Base-by-base conservation (phyloP, 1,140 invertebrate genomes). In the Heliconius eleuchia region DNA sequence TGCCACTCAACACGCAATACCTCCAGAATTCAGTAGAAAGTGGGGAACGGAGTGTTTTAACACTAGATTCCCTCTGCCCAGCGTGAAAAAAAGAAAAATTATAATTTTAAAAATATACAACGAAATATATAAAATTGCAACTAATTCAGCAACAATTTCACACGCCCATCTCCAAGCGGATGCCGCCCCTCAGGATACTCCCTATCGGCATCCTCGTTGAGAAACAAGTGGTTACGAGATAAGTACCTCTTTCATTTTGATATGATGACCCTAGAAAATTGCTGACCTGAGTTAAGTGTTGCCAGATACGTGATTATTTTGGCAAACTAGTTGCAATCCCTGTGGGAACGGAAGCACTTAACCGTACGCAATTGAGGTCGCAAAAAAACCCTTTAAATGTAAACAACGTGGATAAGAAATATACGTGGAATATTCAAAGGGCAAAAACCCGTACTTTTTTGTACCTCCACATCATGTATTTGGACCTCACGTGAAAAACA, bases 301-400 rank as follows among this genome's bases (percentile, higher is more conserved):
- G 46, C 42, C 71, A 76, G 77, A 79, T 83, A 90, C 90, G 90
- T 92, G 90, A 92, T 89, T 76, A 85, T 88, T 89, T 89, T 84
- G 83, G 84, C 88, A 81, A 90, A 81, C 72, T 82, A 79, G 76
- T 83, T 71, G 74, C 78, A 74, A 74, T 55, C 46, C 37, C 76
- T 87, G 83, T 92, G 91, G 81, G 91, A 92, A 91, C 86, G 90
- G 90, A 91, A 78, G 52, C 39, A 60, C 60, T 73, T 86, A 82
- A 79, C 77, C 74, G n/a, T 70, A 77, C 23, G 46, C 78, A 79
- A 87, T 82, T 85, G 80, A 82, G 79, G 34, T 50, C n/a, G 82
- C 87, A 86, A 88, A 87, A 88, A 88, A 85, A 57, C 60, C 73
- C 79, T 37, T 73, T 55, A 77, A 73, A 84, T 80, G 79, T 78